Evolutionary conservation across 2,113 vertebrate genomes (phyloP).

Genomic region (Sylvilagus bachmani): DNA sequence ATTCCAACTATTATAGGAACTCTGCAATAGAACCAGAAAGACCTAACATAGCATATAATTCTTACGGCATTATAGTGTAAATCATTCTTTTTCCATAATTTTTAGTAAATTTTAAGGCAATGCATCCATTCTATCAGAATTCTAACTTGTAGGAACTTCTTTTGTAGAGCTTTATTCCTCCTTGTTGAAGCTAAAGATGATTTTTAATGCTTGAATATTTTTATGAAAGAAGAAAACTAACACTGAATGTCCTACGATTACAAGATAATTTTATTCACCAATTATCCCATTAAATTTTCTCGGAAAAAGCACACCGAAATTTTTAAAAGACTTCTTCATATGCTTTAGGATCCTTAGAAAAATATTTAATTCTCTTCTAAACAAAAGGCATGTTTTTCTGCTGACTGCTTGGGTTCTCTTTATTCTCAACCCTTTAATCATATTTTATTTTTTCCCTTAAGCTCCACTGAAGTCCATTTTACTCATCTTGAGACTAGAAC

Average conservation of each 20-base stretch:
- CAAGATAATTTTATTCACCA: slow-evolving; percentile 26
- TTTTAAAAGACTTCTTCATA: slow-evolving; percentile 25
- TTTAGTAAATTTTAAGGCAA: too few species aligned
- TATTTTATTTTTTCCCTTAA: too few species aligned
- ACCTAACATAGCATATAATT: not conserved
- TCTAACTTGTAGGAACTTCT: not conserved
- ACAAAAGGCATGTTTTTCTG: not conserved
- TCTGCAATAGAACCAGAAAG: not conserved
- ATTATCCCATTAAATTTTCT: slow-evolving; percentile 65
- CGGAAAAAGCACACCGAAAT: slow-evolving; percentile 49
- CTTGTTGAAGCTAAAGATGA: not conserved
- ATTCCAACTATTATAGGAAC: not conserved
- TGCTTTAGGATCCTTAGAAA: slow-evolving; percentile 30
- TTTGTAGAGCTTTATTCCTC: not conserved
- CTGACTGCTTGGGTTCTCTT: not conserved
- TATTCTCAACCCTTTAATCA: not conserved
- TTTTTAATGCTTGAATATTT: slow-evolving; percentile 7
- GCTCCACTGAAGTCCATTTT: slow-evolving; percentile 29
- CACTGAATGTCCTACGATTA: not conserved
- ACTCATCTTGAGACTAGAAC: slow-evolving; percentile 11
- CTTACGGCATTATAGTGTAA: not conserved
- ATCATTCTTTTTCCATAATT: too few species aligned
- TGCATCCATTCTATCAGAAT: not conserved
- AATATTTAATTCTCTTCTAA: slow-evolving; percentile 39
- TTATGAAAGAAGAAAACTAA: slow-evolving; percentile 31